Percentiles rank a stretch among this genome's conserved stretches.
Conservation (phyloP, 2,888 invertebrate genomes). For the Catocala sponsa region DNA sequence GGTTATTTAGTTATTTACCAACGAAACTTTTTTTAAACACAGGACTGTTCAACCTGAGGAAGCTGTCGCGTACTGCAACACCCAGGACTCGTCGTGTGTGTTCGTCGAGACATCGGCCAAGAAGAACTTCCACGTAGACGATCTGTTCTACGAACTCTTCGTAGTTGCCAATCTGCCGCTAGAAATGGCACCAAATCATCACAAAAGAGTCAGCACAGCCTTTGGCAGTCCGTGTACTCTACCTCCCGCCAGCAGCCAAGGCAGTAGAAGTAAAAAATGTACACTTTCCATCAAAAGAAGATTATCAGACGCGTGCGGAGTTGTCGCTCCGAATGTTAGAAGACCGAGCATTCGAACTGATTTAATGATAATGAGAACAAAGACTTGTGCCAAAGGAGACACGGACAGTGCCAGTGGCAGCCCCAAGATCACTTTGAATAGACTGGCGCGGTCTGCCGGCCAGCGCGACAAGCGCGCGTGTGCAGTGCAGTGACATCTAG, state of each 20-base stretch:
- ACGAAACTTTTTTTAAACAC: too few relatives aligned
- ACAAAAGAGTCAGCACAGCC: slow-evolving; percentile 92
- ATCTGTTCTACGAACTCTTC: slow-evolving; percentile 95
- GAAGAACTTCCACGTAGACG: slow-evolving; percentile 93
- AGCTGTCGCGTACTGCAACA: slow-evolving; percentile 92
- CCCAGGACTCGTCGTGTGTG: slow-evolving; percentile 92
- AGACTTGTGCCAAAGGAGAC: slow-evolving; percentile 92
- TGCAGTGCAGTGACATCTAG: slow-evolving; percentile 81
- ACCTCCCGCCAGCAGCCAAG: slow-evolving; percentile 90
- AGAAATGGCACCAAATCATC: slow-evolving; percentile 96
- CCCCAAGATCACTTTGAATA: slow-evolving; percentile 82
- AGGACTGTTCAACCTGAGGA: slow-evolving; percentile 94
- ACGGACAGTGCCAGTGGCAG: slow-evolving; percentile 88
- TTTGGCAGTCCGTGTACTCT: slow-evolving; percentile 93
- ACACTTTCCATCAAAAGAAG: slow-evolving; percentile 94
- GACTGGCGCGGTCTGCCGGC: slow-evolving; percentile 78
- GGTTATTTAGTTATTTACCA: too few relatives aligned
- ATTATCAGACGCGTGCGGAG: slow-evolving; percentile 95
- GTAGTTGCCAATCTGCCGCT: slow-evolving; percentile 94
- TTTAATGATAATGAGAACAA: slow-evolving; percentile 95
- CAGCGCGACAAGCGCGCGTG: slow-evolving; percentile 83
- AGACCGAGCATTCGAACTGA: slow-evolving; percentile 96
- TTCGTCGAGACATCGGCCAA: slow-evolving; percentile 95
- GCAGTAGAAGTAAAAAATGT: slow-evolving; percentile 91
- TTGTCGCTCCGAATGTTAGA: slow-evolving; percentile 95